These are phyloP conservation scores for Dynastes grantii DNA, from an alignment of 2,888 invertebrate species.

Conservation along the genomic window DNA sequence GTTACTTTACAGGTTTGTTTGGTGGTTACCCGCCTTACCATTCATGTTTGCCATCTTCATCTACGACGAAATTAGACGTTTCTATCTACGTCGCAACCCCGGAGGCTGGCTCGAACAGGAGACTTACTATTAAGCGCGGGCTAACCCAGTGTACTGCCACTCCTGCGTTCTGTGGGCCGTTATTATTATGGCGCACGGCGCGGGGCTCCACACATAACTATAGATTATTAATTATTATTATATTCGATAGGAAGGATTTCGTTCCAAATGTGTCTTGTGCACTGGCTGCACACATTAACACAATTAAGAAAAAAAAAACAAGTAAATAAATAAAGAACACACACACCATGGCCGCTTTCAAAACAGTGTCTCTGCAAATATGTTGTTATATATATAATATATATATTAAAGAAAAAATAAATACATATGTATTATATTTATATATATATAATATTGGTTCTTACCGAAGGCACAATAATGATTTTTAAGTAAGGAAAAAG, in stretches of 20 bases:
- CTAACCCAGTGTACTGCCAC: constrained; percentile 58
- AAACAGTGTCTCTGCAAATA: constrained; percentile 58
- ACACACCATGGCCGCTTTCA: constrained; percentile 59
- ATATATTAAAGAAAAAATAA: constrained; percentile 54
- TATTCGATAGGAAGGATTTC: constrained; percentile 68
- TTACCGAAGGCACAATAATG: constrained; percentile 58
- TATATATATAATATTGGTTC: constrained; percentile 51
- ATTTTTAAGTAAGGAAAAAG: constrained; percentile 45
- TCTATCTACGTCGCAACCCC: constrained; percentile 97
- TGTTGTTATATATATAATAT: constrained; percentile 49
- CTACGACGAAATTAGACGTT: constrained; percentile 98
- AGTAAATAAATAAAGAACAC: constrained; percentile 36
- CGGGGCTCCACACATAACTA: constrained; percentile 58
- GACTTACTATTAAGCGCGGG: constrained; percentile 91
- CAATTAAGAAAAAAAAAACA: constrained; percentile 31
- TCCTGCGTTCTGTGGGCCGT: constrained; percentile 50
- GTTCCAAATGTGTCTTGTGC: constrained; percentile 59
- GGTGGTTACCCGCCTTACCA: constrained; percentile 99
- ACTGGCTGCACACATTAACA: constrained; percentile 57
- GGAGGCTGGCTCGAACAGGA: constrained; percentile 99
- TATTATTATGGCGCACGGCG: constrained; percentile 43
- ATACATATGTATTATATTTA: constrained; percentile 50
- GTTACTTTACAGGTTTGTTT: constrained; percentile 85
- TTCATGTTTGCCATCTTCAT: constrained; percentile 99
- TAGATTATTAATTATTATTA: constrained; percentile 57